These are phyloP conservation scores for Oopsacas minuta DNA, from an alignment of 37 sponge, comb jelly and placozoan genomes.

Conservation along the genomic window DNA sequence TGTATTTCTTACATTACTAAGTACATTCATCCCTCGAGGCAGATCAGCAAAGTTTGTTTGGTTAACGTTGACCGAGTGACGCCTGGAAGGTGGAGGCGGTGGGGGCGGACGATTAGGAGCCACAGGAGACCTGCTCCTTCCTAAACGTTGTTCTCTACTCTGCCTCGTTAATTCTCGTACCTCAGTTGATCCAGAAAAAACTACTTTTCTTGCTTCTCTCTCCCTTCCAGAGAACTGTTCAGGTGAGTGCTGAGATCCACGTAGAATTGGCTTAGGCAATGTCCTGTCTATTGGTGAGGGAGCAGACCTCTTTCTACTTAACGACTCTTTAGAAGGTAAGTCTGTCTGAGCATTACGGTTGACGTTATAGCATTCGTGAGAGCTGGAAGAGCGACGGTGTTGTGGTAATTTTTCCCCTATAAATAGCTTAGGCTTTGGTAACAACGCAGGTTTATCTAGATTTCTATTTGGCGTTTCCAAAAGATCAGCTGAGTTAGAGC, in stretches of 20 bases:
- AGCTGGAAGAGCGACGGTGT: background rate
- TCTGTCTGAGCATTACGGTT: background rate
- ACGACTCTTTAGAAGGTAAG: background rate
- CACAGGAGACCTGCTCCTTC: background rate
- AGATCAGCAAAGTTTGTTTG: background rate
- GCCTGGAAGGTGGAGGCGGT: background rate
- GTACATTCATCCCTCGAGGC: background rate
- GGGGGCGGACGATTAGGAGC: background rate
- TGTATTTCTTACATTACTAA: background rate
- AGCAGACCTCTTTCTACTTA: background rate
- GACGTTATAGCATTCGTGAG: background rate
- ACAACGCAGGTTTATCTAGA: background rate
- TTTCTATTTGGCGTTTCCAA: background rate
- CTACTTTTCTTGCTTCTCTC: background rate
- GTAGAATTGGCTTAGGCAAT: background rate
- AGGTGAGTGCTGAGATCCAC: background rate
- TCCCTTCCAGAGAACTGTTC: background rate
- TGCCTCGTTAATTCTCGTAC: background rate
- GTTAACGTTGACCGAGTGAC: background rate
- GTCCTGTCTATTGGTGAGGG: background rate
- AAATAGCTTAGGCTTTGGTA: background rate
- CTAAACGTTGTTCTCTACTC: background rate
- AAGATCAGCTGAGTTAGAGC: background rate
- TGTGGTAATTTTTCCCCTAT: background rate
- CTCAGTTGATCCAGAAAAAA: constrained; percentile 3